Base-by-base conservation (phyloP, 2,888 invertebrate genomes). In the Chrysolina haemoptera region DNA sequence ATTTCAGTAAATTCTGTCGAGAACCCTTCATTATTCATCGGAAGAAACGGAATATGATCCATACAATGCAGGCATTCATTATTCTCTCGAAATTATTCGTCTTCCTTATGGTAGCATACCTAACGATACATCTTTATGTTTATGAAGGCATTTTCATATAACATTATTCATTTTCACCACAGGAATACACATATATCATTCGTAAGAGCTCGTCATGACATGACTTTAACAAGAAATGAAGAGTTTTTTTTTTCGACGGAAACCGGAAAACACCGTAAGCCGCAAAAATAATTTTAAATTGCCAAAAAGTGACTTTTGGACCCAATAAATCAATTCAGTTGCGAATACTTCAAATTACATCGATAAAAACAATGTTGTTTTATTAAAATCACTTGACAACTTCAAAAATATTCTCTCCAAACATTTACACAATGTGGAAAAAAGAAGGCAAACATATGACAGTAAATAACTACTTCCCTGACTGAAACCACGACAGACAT, bases 101-200 rank as follows among this genome's bases (percentile, higher is more conserved):
- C 35, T 66, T n/a, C 9, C 22, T 10, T 14, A 27, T 46, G 66
- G 35, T 40, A 35, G 40, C 48, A 8, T 35, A 55, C 41, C 11
- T 18, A 64, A 20, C 48, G 50, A 50, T 10, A 22, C 55, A 55
- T 55, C 40, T 22, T 40, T 48, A 62, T 43, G 46, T 50, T 27
- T n/a, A 16, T 40, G 14, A 2, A 40, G 43, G 2, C 50, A 66
- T 66, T 66, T 66, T 50, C 66, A 50, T 66, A 66, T 66, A 50
- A n/a, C 50, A 66, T 66, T 50, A 66, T 66, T 66, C 66, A 66
- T 66, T n/a, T 64, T 48, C 22, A 48, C 65, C 65, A 48, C 48
- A 46, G 16, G 41, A 62, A 40, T 12, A 65, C 14, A 55, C 65
- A 22, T 48, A 46, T 14, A 48, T 65, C 65, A 65, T 48, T 41